Base-by-base conservation (phyloP, 1,140 invertebrate genomes). In the Aricia agestis region DNA sequence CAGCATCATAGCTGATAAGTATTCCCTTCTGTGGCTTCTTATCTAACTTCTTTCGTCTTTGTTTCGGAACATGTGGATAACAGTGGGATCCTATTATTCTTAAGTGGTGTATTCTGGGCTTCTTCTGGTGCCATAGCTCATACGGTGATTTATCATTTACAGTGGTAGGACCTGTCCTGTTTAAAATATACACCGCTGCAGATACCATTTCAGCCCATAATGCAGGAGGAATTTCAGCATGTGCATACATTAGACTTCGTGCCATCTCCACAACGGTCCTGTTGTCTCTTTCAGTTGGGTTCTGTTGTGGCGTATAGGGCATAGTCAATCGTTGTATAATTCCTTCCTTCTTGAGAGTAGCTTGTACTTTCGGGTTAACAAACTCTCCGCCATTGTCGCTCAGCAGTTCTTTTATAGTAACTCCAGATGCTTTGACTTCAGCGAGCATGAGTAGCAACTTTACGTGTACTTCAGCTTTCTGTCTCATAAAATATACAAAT, bases 201-300 rank as follows among this genome's bases (percentile, higher is more conserved):
- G 79, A 77, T 7, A 83, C 74, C 17, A 84, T 74, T 74, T 91
- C 87, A 57, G 78, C 81, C 85, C 83, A 89, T 7, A 85, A 71
- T 11, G 15, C 32, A 57, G 85, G 78, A 18, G 81, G 77, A 18
- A 93, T 69, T 52, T 85, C 70, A 9, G 4, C 67, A 32, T 69
- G 66, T 13, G 82, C 82, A 74, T 87, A 78, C 69, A 82, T 85
- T 25, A 85, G 76, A 13, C 80, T 78, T 76, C 82, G 81, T 6
- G 83, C 82, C 72, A 80, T 79, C 74, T 89, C 84, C 17, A 89
- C 77, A 5, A 89, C 74, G 15, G 84, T 89, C 11, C 82, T 73
- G 68, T 83, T 87, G 68, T 87, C 83, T 36, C 81, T 69, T 72
- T 88, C 82, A 61, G 72, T 80, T 1, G 80, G 82, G 78, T 87